These are phyloP conservation scores for Ochropleura leucogaster DNA, from an alignment of 2,888 invertebrate genomes.

Conservation along the genomic window DNA sequence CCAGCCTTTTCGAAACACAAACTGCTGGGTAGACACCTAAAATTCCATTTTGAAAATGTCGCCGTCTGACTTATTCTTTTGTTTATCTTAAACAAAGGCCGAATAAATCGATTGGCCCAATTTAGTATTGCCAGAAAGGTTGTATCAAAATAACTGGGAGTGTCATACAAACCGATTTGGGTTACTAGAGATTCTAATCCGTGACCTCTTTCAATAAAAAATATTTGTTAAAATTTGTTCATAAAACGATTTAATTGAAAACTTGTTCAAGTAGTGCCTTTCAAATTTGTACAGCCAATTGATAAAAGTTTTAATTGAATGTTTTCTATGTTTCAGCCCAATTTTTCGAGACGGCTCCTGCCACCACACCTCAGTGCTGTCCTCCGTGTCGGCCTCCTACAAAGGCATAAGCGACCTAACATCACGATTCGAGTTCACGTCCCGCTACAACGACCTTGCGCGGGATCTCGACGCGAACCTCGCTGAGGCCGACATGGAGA, in stretches of 20 bases:
- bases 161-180: constrained; percentile 38
- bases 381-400: constrained; percentile 95
- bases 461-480: constrained; percentile 97
- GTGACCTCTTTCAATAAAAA: constrained; percentile 25
- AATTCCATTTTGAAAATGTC: constrained; percentile 23
- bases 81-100: constrained; percentile 10
- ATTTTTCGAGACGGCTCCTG: constrained; percentile 95
- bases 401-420: constrained; percentile 92
- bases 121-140: constrained; percentile 15
- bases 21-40: background rate
- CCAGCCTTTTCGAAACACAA: constrained; percentile 15
- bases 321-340: constrained; percentile 87
- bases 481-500: constrained; percentile 98
- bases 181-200: constrained; percentile 37
- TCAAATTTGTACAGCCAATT: background rate
- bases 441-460: constrained; percentile 96
- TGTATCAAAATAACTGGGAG: constrained; percentile 16
- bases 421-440: constrained; percentile 88
- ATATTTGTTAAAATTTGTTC: constrained; percentile 22
- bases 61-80: constrained; percentile 14
- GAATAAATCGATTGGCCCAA: constrained; percentile 24
- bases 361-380: constrained; percentile 95
- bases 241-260: constrained; percentile 1
- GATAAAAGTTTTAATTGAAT: constrained; percentile 3
- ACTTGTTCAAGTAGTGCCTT: constrained; percentile 3